Evolutionary conservation across 1,140 invertebrate genomes (phyloP), one percentile per base, ranked within the genome.

Genomic region (Triops longicaudatus): DNA sequence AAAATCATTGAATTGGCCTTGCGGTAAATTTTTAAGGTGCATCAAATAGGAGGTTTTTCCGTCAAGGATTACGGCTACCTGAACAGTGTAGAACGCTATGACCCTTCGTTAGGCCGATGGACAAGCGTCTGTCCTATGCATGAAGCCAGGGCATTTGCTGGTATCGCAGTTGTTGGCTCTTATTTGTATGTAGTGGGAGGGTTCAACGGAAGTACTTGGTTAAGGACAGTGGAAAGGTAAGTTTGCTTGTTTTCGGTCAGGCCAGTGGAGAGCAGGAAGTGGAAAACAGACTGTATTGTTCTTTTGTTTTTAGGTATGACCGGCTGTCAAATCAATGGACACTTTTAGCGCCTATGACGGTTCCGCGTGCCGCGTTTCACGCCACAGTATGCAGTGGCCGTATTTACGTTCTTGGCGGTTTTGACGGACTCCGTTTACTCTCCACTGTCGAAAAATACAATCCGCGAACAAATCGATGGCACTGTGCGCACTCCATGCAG

Each of bases 371-470:
- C 75, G 80, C 81, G 41, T 83, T 84, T 78, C 81, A 81, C n/a
- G 78, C 79, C 10, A 81, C 85, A 5, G 82, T 84, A 0, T 81
- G 82, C 17, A 81, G 84, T 22, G 82, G 82, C 17, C 79, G 81
- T 11, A 86, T 87, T 73, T 87, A 86, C 80, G 86, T 86, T 50
- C 82, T 86, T 77, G 86, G 86, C 7, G 86, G 86, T 4, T 85
- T 83, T 79, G 84, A 86, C 79, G 85, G 86, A 7, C 82, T 84
- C 73, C 82, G 83, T 63, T 81, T 85, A 72, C 83, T 86, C 43
- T 85, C 86, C 76, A 85, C 86, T 10, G 86, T 84, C 0, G 86
- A 87, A 79, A 82, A 84, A 72, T 87, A 85, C 79, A 82, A 84
- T 75, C 84, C 85, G 31, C 73, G 80, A 72, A 84, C 83, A 1